Evolutionary conservation across 2,113 vertebrate species (phyloP).

Genomic region (Apteryx mantelli): DNA sequence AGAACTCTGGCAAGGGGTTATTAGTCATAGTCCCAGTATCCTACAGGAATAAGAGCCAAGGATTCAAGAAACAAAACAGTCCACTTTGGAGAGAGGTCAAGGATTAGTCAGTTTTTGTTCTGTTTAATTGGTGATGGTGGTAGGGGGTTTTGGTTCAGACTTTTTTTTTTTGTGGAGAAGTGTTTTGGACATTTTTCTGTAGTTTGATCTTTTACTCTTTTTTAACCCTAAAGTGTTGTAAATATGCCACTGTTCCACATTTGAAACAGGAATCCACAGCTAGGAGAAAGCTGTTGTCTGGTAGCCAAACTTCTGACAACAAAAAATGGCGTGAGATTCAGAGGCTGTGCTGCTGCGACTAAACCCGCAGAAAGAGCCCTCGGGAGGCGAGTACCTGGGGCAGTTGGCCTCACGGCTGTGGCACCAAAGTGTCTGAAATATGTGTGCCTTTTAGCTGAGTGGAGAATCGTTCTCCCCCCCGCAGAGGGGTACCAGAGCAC

Average conservation of each 20-base stretch:
- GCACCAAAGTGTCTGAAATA: constrained; percentile 3
- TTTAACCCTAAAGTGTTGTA: constrained; percentile 29
- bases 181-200: constrained; percentile 18
- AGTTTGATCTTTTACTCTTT: not conserved
- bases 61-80: constrained; percentile 72
- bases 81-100: constrained; percentile 63
- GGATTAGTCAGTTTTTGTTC: constrained; percentile 63
- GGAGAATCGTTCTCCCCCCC: not conserved
- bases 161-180: not conserved
- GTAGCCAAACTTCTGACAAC: constrained; percentile 44
- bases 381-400: not conserved
- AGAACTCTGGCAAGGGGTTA: constrained; percentile 54
- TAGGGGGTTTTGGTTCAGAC: not conserved
- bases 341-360: not conserved
- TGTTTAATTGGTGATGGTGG: not conserved
- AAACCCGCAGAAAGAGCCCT: constrained; percentile 33
- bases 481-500: not conserved
- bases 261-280: not conserved
- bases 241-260: constrained; percentile 1
- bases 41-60: constrained; percentile 54
- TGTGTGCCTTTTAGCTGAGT: not conserved
- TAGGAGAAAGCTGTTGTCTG: constrained; percentile 21
- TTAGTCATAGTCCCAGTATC: constrained; percentile 72
- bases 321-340: constrained; percentile 22
- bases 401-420: constrained; percentile 52